Evolutionary conservation across 2,888 invertebrate species (phyloP).

Genomic region (Caenorhabditis imperialis): DNA sequence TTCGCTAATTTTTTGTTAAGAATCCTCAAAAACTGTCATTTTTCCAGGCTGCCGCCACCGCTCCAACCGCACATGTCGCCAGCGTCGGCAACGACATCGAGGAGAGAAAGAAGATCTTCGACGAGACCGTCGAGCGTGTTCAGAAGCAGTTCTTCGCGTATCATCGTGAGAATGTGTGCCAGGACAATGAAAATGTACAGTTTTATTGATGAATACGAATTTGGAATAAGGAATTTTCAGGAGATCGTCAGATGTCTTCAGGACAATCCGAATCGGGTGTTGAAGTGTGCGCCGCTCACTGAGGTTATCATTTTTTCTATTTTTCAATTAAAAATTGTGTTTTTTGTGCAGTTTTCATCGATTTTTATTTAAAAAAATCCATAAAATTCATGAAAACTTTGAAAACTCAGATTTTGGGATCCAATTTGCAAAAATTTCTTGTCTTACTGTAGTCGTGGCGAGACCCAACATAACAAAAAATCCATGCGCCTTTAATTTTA

Average conservation of each 20-base stretch:
- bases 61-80: slow-evolving; percentile 7
- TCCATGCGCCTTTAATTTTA: too few species aligned
- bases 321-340: too few species aligned
- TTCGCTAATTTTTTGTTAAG: not conserved
- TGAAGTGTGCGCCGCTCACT: slow-evolving; percentile 71
- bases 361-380: slow-evolving; percentile 3
- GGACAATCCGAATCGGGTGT: slow-evolving; percentile 67
- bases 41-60: slow-evolving; percentile 16
- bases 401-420: too few species aligned
- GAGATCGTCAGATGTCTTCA: slow-evolving; percentile 70
- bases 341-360: too few species aligned
- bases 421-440: too few species aligned
- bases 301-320: slow-evolving; percentile 46
- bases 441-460: too few species aligned
- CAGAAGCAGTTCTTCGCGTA: slow-evolving; percentile 74
- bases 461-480: too few species aligned
- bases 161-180: slow-evolving; percentile 75
- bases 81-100: slow-evolving; percentile 65
- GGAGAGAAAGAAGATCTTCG: slow-evolving; percentile 74
- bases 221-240: slow-evolving; percentile 49
- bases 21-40: not conserved
- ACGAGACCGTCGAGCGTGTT: slow-evolving; percentile 75
- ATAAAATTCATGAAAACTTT: not conserved
- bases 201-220: not conserved
- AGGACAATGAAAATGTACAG: slow-evolving; percentile 72